A percentile compares a stretch with the other conserved stretches of the same genome.
Evolutionary conservation across 2,113 vertebrate genomes (phyloP).

Genomic region (Scartelaos histophorus): DNA sequence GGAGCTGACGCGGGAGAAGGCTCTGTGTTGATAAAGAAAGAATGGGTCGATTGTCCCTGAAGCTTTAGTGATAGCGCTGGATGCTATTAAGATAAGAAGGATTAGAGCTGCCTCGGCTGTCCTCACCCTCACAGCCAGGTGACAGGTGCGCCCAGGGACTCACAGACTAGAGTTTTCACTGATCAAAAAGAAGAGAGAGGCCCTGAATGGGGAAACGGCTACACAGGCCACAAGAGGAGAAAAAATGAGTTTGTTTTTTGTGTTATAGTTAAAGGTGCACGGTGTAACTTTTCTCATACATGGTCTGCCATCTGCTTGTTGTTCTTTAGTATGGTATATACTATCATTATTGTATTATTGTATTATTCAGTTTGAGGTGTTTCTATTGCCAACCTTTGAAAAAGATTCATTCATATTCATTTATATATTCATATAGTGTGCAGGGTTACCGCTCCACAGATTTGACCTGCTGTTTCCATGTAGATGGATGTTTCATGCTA

Average conservation of each 20-base stretch:
- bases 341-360: too few species aligned
- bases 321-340: too few species aligned
- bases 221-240: not conserved
- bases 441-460: too few species aligned
- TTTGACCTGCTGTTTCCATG: too few species aligned
- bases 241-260: not conserved
- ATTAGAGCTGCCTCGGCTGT: slow-evolving; percentile 59
- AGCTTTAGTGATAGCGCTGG: slow-evolving; percentile 58
- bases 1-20: slow-evolving; percentile 39
- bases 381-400: too few species aligned
- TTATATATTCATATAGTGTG: too few species aligned
- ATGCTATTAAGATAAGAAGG: slow-evolving; percentile 80
- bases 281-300: too few species aligned
- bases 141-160: slow-evolving; percentile 39
- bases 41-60: slow-evolving; percentile 68
- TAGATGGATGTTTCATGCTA: too few species aligned
- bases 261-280: not conserved
- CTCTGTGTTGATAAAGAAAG: slow-evolving; percentile 66
- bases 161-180: not conserved
- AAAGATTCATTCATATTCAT: too few species aligned
- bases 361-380: too few species aligned
- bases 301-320: too few species aligned
- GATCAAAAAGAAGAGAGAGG: not conserved
- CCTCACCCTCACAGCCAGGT: slow-evolving; percentile 29
- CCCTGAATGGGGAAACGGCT: not conserved